Evolutionary conservation across 1,140 invertebrate species (phyloP).

Genomic region (Drosophila ficusphila): DNA sequence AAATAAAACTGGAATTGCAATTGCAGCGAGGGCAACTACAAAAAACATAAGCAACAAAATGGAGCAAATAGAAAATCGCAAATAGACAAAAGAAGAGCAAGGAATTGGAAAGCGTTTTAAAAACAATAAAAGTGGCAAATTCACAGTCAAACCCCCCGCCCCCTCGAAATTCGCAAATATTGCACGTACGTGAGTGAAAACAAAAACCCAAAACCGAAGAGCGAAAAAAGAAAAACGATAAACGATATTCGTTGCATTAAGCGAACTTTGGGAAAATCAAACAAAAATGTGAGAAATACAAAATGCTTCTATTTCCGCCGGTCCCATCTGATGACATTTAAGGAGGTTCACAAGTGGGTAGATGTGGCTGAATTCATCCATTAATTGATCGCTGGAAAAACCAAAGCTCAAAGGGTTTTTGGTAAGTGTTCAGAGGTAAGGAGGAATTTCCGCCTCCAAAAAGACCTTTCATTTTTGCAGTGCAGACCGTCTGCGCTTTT

Average conservation of each 20-base stretch:
- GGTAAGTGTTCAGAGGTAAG: no score
- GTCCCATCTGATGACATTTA: constrained; percentile 32
- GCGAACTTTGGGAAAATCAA: constrained; percentile 35
- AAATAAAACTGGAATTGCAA: constrained; percentile 59
- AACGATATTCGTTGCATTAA: constrained; percentile 43
- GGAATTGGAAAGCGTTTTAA: constrained; percentile 60
- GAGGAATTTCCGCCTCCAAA: no score
- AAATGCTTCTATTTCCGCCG: constrained; percentile 25
- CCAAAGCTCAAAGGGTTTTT: no score
- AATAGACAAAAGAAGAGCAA: constrained; percentile 23
- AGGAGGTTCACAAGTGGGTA: neutral
- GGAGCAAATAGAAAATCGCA: constrained; percentile 12
- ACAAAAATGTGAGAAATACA: constrained; percentile 21
- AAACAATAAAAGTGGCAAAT: constrained; percentile 61
- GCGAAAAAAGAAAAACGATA: no score
- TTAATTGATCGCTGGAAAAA: neutral
- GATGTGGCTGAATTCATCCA: neutral
- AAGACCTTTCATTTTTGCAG: neutral
- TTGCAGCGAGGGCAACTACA: neutral
- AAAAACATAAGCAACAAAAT: constrained; percentile 8
- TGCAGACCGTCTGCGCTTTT: neutral
- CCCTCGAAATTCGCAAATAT: constrained; percentile 43
- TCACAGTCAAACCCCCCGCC: constrained; percentile 19
- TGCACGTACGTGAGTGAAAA: constrained; percentile 38
- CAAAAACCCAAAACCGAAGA: neutral